A percentile compares a stretch with the other conserved stretches of the same genome.
phyloP scores from a whole-genome alignment of 2,113 vertebrate species.

The Conger conger region DNA sequence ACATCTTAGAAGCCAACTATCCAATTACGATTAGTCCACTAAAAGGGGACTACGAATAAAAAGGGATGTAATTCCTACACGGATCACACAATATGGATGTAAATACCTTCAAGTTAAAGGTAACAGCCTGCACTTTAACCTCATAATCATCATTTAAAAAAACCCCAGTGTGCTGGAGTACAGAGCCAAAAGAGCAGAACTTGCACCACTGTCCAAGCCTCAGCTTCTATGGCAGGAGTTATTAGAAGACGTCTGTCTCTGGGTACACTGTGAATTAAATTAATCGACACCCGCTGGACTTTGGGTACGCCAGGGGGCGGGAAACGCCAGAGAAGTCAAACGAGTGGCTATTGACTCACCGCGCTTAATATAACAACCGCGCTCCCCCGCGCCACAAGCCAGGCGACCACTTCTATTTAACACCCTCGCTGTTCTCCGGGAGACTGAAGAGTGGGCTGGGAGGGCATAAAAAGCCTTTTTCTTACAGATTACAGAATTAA shows the following conservation, averaged over 20 bases:
- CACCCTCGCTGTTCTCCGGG: slow-evolving; percentile 28
- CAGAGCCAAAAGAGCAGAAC: too few relatives aligned
- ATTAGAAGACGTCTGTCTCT: neutral
- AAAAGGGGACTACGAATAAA: too few relatives aligned
- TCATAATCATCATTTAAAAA: too few relatives aligned
- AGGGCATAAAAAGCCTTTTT: neutral
- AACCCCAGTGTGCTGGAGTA: too few relatives aligned
- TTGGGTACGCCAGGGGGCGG: neutral
- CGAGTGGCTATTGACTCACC: slow-evolving; percentile 5
- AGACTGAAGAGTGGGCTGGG: neutral
- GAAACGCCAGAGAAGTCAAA: neutral
- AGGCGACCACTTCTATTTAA: slow-evolving; percentile 16
- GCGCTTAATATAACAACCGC: slow-evolving; percentile 29
- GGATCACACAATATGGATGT: too few relatives aligned
- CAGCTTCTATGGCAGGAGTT: too few relatives aligned
- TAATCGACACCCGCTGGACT: neutral
- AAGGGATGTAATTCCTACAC: too few relatives aligned
- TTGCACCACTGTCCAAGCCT: too few relatives aligned
- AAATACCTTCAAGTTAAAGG: too few relatives aligned
- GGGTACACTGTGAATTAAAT: neutral
- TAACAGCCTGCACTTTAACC: too few relatives aligned
- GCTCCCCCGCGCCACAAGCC: neutral
- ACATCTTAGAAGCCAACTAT: too few relatives aligned
- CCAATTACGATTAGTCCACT: too few relatives aligned
- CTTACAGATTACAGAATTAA: slow-evolving; percentile 46